These are phyloP conservation scores for Podilymbus podiceps DNA, from an alignment of 2,113 vertebrate species.

Conservation along the genomic window DNA sequence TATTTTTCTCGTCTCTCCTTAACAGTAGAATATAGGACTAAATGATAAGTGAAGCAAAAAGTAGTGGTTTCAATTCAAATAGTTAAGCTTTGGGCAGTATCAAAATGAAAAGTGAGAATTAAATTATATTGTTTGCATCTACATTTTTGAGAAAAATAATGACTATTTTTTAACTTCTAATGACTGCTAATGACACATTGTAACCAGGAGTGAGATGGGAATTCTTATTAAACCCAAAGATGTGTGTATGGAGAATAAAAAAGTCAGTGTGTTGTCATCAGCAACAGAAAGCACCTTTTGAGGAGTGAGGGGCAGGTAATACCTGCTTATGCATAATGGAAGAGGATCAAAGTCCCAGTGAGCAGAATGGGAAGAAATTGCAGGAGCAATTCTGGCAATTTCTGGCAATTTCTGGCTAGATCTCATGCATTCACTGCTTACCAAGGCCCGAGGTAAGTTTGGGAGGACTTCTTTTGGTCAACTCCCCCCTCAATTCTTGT, in stretches of 20 bases:
- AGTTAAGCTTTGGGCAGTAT: neutral
- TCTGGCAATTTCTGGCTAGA: too few species aligned
- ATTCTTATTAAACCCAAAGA: neutral
- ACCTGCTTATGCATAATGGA: accelerated
- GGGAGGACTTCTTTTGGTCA: neutral
- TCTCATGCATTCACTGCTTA: too few species aligned
- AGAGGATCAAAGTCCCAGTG: neutral
- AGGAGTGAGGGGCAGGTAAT: neutral
- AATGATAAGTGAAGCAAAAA: neutral
- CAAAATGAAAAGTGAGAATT: neutral
- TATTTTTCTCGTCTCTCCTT: neutral
- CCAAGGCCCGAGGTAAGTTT: neutral
- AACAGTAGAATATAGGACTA: neutral
- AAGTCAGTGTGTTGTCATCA: neutral
- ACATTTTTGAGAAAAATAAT: neutral
- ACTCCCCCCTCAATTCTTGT: neutral
- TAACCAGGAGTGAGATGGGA: neutral
- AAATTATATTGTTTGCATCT: neutral
- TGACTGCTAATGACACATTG: neutral
- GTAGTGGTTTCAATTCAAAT: neutral
- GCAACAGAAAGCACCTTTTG: accelerated
- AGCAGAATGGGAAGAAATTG: neutral
- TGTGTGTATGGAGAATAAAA: neutral
- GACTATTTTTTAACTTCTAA: neutral
- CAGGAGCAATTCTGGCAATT: too few species aligned